Evolutionary conservation across 2,113 vertebrate species (phyloP), one percentile per base, ranked within the genome.

Genomic region (Trogon surrucura): DNA sequence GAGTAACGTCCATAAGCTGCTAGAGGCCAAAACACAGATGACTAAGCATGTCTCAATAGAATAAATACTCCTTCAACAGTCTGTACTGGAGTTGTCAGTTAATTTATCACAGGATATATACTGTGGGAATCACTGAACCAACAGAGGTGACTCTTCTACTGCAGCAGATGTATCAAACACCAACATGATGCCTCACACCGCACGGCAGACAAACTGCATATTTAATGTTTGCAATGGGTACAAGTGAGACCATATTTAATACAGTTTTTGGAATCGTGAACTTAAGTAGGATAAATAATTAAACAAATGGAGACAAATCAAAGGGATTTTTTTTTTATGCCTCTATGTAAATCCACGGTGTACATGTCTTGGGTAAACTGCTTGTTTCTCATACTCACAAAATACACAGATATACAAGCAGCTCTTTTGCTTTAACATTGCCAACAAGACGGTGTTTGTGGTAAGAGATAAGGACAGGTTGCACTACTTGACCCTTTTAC

Each of bases 41-140:
- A 97, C 92, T 86, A 93, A 93, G 93, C 85, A 75, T 3, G 26
- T 82, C 95, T 78, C 83, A 86, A 95, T 77, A 96, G 56, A 94
- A 72, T 20, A 73, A 75, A 84, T 4, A 30, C 66, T 91, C 88
- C 88, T 70, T 56, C 78, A 89, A 64, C 73, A 64, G 86, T 69
- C 62, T 16, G 2, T 27, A 67, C 56, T 47, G 47, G 51, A 66
- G 41, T 1, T 51, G 47, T 36, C 0, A 0, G 36, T 75, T 77
- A 93, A 66, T n/a, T 80, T 75, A 90, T 22, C 54, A 50, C 36
- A 89, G 66, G 34, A 57, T 41, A 66, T 7, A 53, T 17, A 34
- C 27, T 53, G 57, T 10, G 41, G 77, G 57, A 79, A 86, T 53
- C 72, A 53, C 75, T 78, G 38, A 91, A 93, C 36, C 36, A 89